Percentiles rank a stretch among this genome's conserved stretches.
Evolutionary conservation across 2,888 invertebrate genomes (phyloP).

Genomic region (Scelioninae gen. 1): DNA sequence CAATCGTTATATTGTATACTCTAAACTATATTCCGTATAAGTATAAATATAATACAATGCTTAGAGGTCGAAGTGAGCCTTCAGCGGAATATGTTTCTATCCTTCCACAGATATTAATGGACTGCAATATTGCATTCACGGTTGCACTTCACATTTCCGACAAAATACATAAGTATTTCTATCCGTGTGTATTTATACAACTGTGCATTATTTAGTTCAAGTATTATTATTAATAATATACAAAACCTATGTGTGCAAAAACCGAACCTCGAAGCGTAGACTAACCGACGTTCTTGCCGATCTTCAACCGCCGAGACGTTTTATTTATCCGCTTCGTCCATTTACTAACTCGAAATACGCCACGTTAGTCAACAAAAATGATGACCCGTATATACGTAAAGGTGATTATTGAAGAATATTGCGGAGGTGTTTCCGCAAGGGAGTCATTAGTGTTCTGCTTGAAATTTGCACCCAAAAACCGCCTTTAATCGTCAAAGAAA

Average conservation of each 20-base stretch:
- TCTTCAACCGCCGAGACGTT: conserved; percentile 57
- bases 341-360: conserved; percentile 35
- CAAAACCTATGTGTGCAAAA: conserved; percentile 41
- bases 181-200: conserved; percentile 35
- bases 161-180: conserved; percentile 24
- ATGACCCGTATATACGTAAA: conserved; percentile 21
- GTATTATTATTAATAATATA: conserved; percentile 62
- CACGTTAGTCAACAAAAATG: conserved; percentile 49
- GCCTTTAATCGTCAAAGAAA: conserved; percentile 53
- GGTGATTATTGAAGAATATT: conserved; percentile 52
- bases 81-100: conserved; percentile 68
- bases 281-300: conserved; percentile 56
- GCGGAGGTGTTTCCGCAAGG: conserved; percentile 65
- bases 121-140: conserved; percentile 80
- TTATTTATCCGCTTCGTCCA: conserved; percentile 44
- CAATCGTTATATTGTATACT: conserved; percentile 23
- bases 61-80: conserved; percentile 46
- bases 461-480: conserved; percentile 50
- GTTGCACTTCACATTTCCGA: conserved; percentile 45
- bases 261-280: conserved; percentile 21
- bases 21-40: conserved; percentile 26
- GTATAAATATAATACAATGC: conserved; percentile 18
- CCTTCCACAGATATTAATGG: conserved; percentile 80
- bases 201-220: conserved; percentile 23
- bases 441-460: conserved; percentile 65